Evolutionary conservation across 92 coral and sea anemone genomes (phyloP).

Genomic region (Parazoanthus atlanticus): DNA sequence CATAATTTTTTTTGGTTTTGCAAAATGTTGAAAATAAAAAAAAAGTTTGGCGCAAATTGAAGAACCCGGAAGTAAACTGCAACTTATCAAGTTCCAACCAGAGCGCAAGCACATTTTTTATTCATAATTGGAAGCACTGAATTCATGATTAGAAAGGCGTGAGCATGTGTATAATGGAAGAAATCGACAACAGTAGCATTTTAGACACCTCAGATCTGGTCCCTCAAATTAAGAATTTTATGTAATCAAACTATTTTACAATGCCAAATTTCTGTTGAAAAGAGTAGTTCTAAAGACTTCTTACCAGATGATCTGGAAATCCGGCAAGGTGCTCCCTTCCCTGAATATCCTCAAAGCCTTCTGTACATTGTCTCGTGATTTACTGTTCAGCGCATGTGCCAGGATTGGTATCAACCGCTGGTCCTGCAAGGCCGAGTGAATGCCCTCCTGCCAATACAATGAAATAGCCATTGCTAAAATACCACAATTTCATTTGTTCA

Average conservation of each 20-base stretch:
- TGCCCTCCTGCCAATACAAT: slow-evolving; percentile 39
- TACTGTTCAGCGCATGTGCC: slow-evolving; percentile 84
- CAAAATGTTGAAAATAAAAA: no score
- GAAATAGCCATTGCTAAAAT: not conserved
- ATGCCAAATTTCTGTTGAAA: no score
- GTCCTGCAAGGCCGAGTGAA: slow-evolving; percentile 83
- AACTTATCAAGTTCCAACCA: not conserved
- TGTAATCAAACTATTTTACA: no score
- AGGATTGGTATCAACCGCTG: slow-evolving; percentile 91
- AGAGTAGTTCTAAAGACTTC: not conserved
- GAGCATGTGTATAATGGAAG: no score
- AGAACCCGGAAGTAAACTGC: not conserved
- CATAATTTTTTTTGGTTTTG: not conserved
- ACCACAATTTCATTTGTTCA: no score
- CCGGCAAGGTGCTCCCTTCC: slow-evolving; percentile 82
- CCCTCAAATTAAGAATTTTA: no score
- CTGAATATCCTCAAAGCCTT: slow-evolving; percentile 81
- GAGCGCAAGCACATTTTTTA: not conserved
- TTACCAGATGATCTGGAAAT: slow-evolving; percentile 92
- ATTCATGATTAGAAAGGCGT: no score
- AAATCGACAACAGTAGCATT: not conserved
- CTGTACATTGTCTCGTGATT: slow-evolving; percentile 84
- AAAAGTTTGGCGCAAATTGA: not conserved
- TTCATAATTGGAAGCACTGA: not conserved
- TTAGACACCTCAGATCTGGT: no score